Conservation (phyloP, 2,888 invertebrate genomes). For the Ichneumoninae sp. region DNA sequence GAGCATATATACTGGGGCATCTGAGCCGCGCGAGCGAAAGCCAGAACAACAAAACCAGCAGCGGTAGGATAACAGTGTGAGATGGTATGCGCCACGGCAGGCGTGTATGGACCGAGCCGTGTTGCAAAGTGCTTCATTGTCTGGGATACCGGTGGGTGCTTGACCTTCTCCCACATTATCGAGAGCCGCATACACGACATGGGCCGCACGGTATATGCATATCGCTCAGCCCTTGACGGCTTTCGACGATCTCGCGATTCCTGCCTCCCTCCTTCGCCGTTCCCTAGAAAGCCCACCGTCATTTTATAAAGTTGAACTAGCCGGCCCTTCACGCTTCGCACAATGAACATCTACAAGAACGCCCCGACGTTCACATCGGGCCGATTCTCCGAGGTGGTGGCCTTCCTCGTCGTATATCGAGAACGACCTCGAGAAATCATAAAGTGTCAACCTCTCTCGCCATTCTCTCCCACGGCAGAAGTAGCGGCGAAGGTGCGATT, state of each 20-base stretch:
- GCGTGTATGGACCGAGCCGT: constrained; percentile 51
- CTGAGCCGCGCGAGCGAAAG: constrained; percentile 42
- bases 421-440: constrained; percentile 66
- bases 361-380: neutral
- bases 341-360: constrained; percentile 46
- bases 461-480: neutral
- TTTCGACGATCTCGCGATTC: constrained; percentile 53
- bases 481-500: constrained; percentile 9
- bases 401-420: constrained; percentile 57
- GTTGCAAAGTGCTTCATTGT: constrained; percentile 81
- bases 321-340: constrained; percentile 47
- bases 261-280: neutral
- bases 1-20: constrained; percentile 47
- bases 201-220: constrained; percentile 12
- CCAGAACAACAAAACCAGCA: constrained; percentile 18
- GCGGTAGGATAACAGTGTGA: constrained; percentile 10
- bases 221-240: constrained; percentile 51
- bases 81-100: constrained; percentile 64
- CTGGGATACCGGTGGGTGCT: constrained; percentile 79
- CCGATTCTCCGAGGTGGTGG: constrained; percentile 34
- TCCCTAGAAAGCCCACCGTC: constrained; percentile 48
- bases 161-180: constrained; percentile 82
- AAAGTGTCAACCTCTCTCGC: constrained; percentile 62
- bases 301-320: constrained; percentile 63
- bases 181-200: constrained; percentile 48